phyloP scores from a whole-genome alignment of 2,113 vertebrate genomes.

The Gavialis gangeticus region DNA sequence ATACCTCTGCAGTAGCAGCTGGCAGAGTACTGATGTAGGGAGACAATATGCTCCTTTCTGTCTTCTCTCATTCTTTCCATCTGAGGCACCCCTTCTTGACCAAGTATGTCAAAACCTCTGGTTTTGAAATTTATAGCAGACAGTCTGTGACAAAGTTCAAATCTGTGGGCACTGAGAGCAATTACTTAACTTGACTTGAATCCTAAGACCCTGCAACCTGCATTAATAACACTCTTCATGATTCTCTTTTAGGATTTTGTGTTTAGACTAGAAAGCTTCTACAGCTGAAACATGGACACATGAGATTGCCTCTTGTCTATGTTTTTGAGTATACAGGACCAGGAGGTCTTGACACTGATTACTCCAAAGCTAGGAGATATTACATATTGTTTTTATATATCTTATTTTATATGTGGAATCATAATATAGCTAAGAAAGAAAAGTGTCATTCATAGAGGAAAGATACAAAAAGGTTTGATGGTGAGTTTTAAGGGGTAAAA shows the following conservation, averaged over 20 bases:
- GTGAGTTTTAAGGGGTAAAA: not conserved
- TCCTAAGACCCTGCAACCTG: constrained; percentile 41
- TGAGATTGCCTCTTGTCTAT: not conserved
- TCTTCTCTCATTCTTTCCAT: constrained; percentile 48
- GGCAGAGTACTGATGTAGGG: constrained; percentile 44
- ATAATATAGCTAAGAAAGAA: not conserved
- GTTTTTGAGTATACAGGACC: not conserved
- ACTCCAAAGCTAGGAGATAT: not conserved
- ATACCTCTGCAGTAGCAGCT: constrained; percentile 40
- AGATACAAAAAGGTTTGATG: not conserved
- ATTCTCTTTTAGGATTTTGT: constrained; percentile 15
- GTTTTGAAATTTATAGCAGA: constrained; percentile 59
- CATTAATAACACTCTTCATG: constrained; percentile 33
- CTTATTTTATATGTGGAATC: not conserved
- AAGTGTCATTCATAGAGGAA: not conserved
- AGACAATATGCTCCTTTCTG: constrained; percentile 42
- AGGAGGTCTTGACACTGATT: not conserved
- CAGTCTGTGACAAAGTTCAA: constrained; percentile 45
- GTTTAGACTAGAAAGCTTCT: not conserved
- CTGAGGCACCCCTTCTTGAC: constrained; percentile 53
- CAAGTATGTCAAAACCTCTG: constrained; percentile 58
- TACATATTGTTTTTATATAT: not conserved
- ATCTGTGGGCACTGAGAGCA: constrained; percentile 38
- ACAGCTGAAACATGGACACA: accelerated
- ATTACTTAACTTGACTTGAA: constrained; percentile 27